Conservation (phyloP, 2,797 vertebrate species). For the Amniataba percoides region DNA sequence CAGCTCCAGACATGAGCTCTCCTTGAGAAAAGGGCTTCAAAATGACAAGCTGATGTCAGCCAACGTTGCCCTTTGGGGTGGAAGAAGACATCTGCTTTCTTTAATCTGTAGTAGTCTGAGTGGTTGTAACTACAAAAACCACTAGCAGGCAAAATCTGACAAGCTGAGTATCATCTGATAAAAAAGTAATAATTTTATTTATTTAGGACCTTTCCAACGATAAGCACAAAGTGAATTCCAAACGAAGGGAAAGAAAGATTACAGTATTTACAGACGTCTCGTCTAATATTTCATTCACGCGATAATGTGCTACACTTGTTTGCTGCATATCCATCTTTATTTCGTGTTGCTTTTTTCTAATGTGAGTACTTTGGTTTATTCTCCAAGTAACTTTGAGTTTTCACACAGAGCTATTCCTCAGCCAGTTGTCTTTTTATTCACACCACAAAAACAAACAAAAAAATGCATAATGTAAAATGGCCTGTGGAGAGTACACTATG, state of each 20-base stretch:
- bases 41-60: slow-evolving; percentile 57
- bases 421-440: not conserved
- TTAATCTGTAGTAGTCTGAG: slow-evolving; percentile 54
- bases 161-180: slow-evolving; percentile 49
- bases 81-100: slow-evolving; percentile 58
- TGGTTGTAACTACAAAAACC: slow-evolving; percentile 47
- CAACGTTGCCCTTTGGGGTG: slow-evolving; percentile 51
- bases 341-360: not conserved
- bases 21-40: slow-evolving; percentile 36
- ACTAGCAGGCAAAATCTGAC: slow-evolving; percentile 44
- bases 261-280: slow-evolving; percentile 6
- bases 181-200: slow-evolving; percentile 31
- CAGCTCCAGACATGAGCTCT: slow-evolving; percentile 47
- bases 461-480: slow-evolving; percentile 4
- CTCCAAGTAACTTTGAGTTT: not conserved
- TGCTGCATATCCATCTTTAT: not conserved
- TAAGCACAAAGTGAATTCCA: slow-evolving; percentile 22
- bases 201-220: slow-evolving; percentile 30
- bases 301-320: slow-evolving; percentile 1
- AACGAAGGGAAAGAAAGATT: slow-evolving; percentile 9
- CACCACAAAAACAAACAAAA: slow-evolving; percentile 7
- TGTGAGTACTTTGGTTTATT: not conserved
- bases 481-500: not conserved
- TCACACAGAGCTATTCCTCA: not conserved
- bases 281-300: slow-evolving; percentile 17